These are phyloP conservation scores for Lepus timidus DNA, from an alignment of 2,113 vertebrate genomes.

Conservation along the genomic window DNA sequence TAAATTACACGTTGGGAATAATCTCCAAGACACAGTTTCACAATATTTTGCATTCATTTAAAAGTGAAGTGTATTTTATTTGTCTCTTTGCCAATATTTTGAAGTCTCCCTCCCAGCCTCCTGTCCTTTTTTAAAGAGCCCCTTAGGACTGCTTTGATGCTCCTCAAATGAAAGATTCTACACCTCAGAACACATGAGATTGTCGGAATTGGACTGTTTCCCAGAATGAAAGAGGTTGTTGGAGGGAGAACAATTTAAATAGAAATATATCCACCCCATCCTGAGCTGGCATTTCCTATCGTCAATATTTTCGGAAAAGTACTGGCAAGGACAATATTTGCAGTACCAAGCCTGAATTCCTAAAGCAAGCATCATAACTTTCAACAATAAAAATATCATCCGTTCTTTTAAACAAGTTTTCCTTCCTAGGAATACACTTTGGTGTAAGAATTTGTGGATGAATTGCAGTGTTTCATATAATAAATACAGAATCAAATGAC, in stretches of 20 bases:
- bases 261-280: slow-evolving; percentile 73
- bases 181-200: slow-evolving; percentile 73
- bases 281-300: slow-evolving; percentile 76
- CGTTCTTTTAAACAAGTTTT: slow-evolving; percentile 67
- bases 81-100: slow-evolving; percentile 86
- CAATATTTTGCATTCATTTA: slow-evolving; percentile 84
- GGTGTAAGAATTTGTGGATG: neutral
- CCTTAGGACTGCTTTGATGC: slow-evolving; percentile 83
- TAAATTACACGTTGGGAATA: slow-evolving; percentile 78
- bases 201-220: slow-evolving; percentile 83
- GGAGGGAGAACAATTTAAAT: slow-evolving; percentile 75
- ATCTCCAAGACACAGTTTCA: slow-evolving; percentile 80
- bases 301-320: slow-evolving; percentile 64
- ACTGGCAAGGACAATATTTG: slow-evolving; percentile 57
- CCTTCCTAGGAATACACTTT: neutral
- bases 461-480: slow-evolving; percentile 6
- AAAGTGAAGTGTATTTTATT: slow-evolving; percentile 84
- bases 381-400: slow-evolving; percentile 49
- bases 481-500: neutral
- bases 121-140: slow-evolving; percentile 80
- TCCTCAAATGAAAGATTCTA: slow-evolving; percentile 85
- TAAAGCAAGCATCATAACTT: slow-evolving; percentile 40
- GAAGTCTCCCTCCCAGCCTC: slow-evolving; percentile 81
- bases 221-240: slow-evolving; percentile 83
- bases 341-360: neutral